Base-by-base conservation (phyloP, 2,888 invertebrate species). In the Idaea dimidiata region DNA sequence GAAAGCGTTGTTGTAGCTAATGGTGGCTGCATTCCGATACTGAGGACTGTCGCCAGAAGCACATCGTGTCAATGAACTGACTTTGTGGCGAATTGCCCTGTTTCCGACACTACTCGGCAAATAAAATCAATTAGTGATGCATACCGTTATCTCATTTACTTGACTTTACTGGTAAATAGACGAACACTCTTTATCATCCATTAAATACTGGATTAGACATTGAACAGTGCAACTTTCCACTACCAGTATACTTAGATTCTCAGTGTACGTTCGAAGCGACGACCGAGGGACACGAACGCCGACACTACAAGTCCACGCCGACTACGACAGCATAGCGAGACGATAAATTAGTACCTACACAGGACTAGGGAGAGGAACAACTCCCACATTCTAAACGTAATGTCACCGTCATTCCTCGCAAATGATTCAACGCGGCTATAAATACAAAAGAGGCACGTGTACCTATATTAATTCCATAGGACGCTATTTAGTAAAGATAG, bases 401-500 rank as follows among this genome's bases (percentile, higher is more conserved):
- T 78, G 76, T 78, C 71, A 71, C 73, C 72, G 76, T 75, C 81
- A 82, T 83, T 74, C 80, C 73, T 73, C 64, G 74, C 72, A 74
- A 73, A 84, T 89, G 88, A 88, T 83, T 89, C 88, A 88, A 79
- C 82, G 74, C 66, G 76, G 72, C 80, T 84, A 86, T 84, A 85
- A 87, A 87, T 85, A 85, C 77, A 82, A 78, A 72, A 79, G 75
- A 77, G 80, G 84, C 86, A 87, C 88, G 89, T 86, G 87, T 87
- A 24, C 24, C 24, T 24, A 83, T 84, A 83, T 84, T 85, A 85
- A 86, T 88, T 88, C 79, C 80, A 82, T 82, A 83, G 85, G 82
- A 86, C 81, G 83, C 84, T 87, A 84, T 88, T 90, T 88, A 89
- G 87, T 89, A 86, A 87, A 89, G 88, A 86, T 83, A 83, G 84